Conservation (phyloP, 2,888 invertebrate genomes). For the Cephus sareptanus region DNA sequence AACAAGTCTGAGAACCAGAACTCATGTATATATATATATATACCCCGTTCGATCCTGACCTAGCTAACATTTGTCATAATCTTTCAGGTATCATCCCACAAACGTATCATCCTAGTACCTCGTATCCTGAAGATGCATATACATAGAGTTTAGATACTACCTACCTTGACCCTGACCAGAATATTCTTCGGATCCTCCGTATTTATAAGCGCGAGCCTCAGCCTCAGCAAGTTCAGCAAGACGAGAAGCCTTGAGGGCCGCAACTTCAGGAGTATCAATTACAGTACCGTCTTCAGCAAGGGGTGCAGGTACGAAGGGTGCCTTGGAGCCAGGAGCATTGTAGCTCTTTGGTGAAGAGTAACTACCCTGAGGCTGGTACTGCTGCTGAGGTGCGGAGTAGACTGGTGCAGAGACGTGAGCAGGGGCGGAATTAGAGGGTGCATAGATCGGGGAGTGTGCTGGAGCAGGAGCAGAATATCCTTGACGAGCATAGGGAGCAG, state of each 20-base stretch:
- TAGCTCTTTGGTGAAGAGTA: conserved; percentile 28
- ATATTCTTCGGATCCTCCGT: conserved; percentile 45
- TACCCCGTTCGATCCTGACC: not conserved
- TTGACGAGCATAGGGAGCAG: conserved; percentile 14
- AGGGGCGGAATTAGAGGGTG: conserved; percentile 23
- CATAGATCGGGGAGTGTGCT: conserved; percentile 27
- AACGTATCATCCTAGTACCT: not conserved
- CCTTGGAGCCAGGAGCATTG: conserved; percentile 32
- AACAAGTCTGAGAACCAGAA: not conserved
- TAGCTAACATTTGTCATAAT: not conserved
- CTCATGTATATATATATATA: not conserved
- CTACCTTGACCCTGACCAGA: conserved; percentile 45
- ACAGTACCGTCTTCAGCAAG: conserved; percentile 62
- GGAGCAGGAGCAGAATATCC: conserved; percentile 19
- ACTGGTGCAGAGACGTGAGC: conserved; percentile 3
- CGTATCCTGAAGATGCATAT: not conserved
- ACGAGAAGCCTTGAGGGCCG: conserved; percentile 59
- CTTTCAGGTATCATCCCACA: not conserved
- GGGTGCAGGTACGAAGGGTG: conserved; percentile 58
- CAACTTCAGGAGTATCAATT: conserved; percentile 63
- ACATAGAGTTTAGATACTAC: not conserved
- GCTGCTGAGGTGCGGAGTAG: conserved; percentile 25
- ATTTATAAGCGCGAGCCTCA: conserved; percentile 61
- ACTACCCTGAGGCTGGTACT: conserved; percentile 28
- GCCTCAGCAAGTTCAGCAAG: conserved; percentile 61